Base-by-base conservation (phyloP, 2,888 invertebrate genomes). In the Callyntrura sp. region DNA sequence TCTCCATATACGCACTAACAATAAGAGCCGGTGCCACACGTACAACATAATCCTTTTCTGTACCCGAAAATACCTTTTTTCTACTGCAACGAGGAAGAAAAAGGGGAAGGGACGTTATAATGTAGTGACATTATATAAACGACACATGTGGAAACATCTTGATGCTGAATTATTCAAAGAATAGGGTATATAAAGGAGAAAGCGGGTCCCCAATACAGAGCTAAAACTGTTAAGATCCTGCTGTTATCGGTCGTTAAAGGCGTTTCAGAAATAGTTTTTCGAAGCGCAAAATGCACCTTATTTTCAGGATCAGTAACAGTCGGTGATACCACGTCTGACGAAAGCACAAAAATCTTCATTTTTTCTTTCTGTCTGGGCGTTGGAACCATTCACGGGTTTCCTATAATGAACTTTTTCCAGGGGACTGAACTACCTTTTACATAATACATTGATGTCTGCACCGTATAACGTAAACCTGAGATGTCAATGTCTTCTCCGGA, bases 141-240 rank as follows among this genome's bases (percentile, higher is more conserved):
- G 48, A 20, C 12, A 78, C 78, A 78, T 78, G 55, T 55, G 57
- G 57, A 78, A 78, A 76, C 73, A 82, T 82, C 81, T 73, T 62
- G 14, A 68, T 83, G 25, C 51, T 83, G 76, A 88, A 88, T 88
- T 82, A 88, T 88, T 88, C 82, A 88, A 57, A 83, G 82, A 78
- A 79, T 28, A 85, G 55, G 20, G 57, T 35, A 43, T 48, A 73
- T 35, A 68, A 48, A 48, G 5, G 11, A 48, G 45, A 45, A 9
- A 43, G 9, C 6, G 3, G 2, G 35, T 6, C 6, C 35, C 35
- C 35, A 35, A 35, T 35, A 35, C 35, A 35, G 35, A 35, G 35
- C 6, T 35, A 35, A 35, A 35, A 35, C 35, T 35, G 8, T 9
- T 45, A 48, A 17, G 68, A 45, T 23, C 48, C 45, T 35, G 43